Evolutionary conservation across 1,140 invertebrate genomes (phyloP).

Genomic region (Drosophila insularis): DNA sequence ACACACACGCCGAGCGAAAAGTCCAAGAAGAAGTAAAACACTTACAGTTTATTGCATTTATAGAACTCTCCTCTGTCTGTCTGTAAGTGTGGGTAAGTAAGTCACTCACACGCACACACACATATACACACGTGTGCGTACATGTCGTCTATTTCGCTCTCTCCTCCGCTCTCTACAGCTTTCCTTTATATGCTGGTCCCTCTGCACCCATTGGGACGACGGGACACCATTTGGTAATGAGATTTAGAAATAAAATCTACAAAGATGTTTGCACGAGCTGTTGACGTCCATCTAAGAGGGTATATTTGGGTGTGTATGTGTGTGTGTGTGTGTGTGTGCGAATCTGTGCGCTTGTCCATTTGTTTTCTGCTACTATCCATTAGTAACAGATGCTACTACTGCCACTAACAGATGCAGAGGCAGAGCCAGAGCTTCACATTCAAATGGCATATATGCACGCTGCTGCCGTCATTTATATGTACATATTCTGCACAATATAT

Average conservation of each 20-base stretch:
- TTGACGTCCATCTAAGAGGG: constrained; percentile 56
- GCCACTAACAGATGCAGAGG: constrained; percentile 54
- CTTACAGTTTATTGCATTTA: constrained; percentile 78
- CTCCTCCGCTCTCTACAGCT: neutral
- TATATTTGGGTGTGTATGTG: constrained; percentile 14
- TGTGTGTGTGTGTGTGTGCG: constrained; percentile 30
- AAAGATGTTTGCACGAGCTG: constrained; percentile 78
- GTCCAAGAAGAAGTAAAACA: constrained; percentile 60
- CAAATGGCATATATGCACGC: constrained; percentile 69
- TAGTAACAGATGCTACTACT: constrained; percentile 75
- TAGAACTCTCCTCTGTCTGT: constrained; percentile 38
- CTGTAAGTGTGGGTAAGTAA: constrained; percentile 40
- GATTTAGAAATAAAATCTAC: constrained; percentile 80
- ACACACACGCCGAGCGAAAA: constrained; percentile 17
- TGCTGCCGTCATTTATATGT: constrained; percentile 54
- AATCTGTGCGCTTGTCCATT: constrained; percentile 73
- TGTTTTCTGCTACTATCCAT: constrained; percentile 76
- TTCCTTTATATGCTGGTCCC: neutral
- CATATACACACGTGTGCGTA: constrained; percentile 25
- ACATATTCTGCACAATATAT: constrained; percentile 37
- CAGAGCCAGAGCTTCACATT: constrained; percentile 45
- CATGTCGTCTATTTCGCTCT: constrained; percentile 2
- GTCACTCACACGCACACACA: constrained; percentile 28
- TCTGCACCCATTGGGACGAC: constrained; percentile 62
- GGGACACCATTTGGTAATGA: constrained; percentile 79